These are phyloP conservation scores for Doryteuthis pealeii DNA, from an alignment of 1,140 invertebrate genomes.

Conservation along the genomic window DNA sequence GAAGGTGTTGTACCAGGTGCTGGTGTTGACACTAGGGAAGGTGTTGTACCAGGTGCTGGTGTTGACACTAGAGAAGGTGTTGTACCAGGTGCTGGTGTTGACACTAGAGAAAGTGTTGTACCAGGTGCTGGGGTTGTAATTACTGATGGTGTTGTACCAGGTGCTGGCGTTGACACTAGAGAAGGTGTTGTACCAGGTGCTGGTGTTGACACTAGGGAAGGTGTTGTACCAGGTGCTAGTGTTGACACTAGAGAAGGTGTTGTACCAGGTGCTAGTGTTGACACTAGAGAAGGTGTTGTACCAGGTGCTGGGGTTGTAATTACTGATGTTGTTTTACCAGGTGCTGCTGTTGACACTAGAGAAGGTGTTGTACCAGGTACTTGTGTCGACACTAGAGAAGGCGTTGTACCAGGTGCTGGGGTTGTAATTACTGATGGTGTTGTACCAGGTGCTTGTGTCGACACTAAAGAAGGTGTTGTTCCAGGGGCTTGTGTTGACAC, in stretches of 20 bases:
- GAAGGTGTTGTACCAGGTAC: too few species aligned
- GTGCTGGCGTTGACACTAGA: background rate
- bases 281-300: background rate
- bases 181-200: background rate
- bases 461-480: background rate
- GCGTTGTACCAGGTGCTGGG: background rate
- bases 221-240: background rate
- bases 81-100: background rate
- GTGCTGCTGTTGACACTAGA: conserved; percentile 8
- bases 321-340: background rate
- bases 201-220: background rate
- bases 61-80: background rate
- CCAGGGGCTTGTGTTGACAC: too few species aligned
- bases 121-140: background rate
- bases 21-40: background rate
- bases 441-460: background rate
- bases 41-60: conserved; percentile 8
- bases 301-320: background rate
- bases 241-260: too few species aligned
- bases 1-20: too few species aligned
- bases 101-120: background rate
- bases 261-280: background rate
- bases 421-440: background rate
- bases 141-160: background rate
- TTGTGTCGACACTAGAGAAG: background rate